Evolutionary conservation across 2,888 invertebrate species (phyloP).

Genomic region (Chrysina gloriosa): DNA sequence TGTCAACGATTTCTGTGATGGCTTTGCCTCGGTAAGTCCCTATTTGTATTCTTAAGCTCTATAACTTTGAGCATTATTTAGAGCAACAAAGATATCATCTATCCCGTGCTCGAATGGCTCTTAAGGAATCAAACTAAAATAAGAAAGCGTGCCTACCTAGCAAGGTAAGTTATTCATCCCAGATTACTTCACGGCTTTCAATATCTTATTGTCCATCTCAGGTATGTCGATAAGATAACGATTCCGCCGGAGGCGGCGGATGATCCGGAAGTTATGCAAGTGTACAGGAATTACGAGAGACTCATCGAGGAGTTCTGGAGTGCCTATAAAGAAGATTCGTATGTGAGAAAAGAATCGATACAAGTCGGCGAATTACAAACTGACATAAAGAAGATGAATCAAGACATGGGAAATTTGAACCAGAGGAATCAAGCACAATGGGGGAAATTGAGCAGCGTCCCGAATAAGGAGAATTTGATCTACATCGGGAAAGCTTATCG

Average conservation of each 20-base stretch:
- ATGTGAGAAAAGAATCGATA: conserved; percentile 64
- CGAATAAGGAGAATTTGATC: conserved; percentile 75
- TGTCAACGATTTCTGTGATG: conserved; percentile 47
- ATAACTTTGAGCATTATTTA: conserved; percentile 68
- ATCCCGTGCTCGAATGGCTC: conserved; percentile 85
- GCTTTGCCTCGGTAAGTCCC: conserved; percentile 44
- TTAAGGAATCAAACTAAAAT: conserved; percentile 79
- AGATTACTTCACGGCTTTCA: background rate
- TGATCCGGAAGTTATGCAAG: conserved; percentile 78
- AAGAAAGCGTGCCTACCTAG: conserved; percentile 85
- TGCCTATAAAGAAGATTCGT: conserved; percentile 52
- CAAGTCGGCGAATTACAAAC: conserved; percentile 84
- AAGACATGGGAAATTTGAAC: conserved; percentile 67
- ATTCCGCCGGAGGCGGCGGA: conserved; percentile 66
- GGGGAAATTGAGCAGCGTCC: conserved; percentile 74
- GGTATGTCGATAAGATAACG: conserved; percentile 52
- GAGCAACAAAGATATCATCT: conserved; percentile 80
- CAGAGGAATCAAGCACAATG: conserved; percentile 55
- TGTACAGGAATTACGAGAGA: conserved; percentile 78
- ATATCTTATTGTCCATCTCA: conserved; percentile 23
- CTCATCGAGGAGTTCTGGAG: conserved; percentile 79
- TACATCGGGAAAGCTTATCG: conserved; percentile 66
- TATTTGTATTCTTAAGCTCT: background rate
- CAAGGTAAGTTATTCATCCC: conserved; percentile 69
- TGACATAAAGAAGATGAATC: conserved; percentile 88